Base-by-base conservation (phyloP, 2,113 vertebrate species). In the Clarias batrachus region DNA sequence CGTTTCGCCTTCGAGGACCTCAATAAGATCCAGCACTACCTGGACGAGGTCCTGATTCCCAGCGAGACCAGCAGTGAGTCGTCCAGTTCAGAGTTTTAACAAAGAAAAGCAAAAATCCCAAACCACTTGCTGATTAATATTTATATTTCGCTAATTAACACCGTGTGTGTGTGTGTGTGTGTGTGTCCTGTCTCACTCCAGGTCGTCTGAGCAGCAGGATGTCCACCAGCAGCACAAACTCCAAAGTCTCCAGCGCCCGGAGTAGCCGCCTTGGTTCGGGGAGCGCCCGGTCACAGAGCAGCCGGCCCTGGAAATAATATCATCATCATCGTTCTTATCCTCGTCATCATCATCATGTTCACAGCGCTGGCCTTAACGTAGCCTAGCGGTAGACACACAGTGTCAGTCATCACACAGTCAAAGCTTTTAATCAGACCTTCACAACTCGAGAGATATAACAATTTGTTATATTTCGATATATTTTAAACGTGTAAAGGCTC, bases 271-370 rank as follows among this genome's bases (percentile, higher is more conserved):
- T 92, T 71, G 88, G 90, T n/a, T 93, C 94, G 0, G 11, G 85
- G 0, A 82, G 89, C 63, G 87, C 91, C 86, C 92, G 93, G 12
- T 90, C 92, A 0, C 90, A 93, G 81, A 93, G 94, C 92, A 94
- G 94, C 85, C 94, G 94, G 85, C 96, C 97, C 0, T 99, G 97
- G 97, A 98, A 97, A 94, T 99, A 87, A 91, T 52, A 12, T 54
- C 56, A 41, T 76, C 86, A 59, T 90, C 48, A 48, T 48, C 48
- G 4, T 27, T 9, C 57, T 10, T 37, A 17, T 48, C 48, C 33
- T 41, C 16, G 23, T 48, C 25, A 12, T 57, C 56, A 41, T 90
- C 86, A 59, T 90, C 48, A 48, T 48, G 48, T 48, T 1, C 48
- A 48, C 48, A 48, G 48, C 48, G 48, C 48, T 74, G 57, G 62